Conservation (phyloP, 2,797 vertebrate species). For the Taeniopygia guttata region DNA sequence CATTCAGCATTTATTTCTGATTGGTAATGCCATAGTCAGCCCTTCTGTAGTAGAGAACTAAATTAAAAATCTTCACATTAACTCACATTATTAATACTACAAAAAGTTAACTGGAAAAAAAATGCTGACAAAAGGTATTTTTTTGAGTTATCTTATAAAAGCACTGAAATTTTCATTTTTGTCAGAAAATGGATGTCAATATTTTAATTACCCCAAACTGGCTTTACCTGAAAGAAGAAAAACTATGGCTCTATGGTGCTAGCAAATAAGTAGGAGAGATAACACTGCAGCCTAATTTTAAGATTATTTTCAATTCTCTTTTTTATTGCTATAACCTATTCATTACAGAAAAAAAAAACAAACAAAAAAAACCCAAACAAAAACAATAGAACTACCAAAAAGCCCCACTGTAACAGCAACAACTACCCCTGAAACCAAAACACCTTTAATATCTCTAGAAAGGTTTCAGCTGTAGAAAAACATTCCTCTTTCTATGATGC, state of each 20-base stretch:
- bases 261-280: neutral
- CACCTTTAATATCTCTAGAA: neutral
- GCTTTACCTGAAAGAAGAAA: neutral
- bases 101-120: neutral
- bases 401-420: neutral
- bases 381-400: accelerated
- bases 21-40: neutral
- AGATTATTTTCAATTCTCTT: neutral
- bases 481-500: neutral
- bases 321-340: neutral
- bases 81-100: neutral
- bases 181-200: neutral
- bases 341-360: neutral
- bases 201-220: neutral
- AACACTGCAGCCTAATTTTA: neutral
- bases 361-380: too few relatives aligned
- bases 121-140: neutral
- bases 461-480: neutral
- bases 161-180: neutral
- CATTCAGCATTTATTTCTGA: neutral
- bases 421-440: accelerated
- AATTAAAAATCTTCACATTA: neutral
- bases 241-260: neutral
- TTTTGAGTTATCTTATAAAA: neutral
- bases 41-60: neutral